Evolutionary conservation across 2,113 vertebrate species (phyloP).

Genomic region (Calyptommatus sinebrachiatus): DNA sequence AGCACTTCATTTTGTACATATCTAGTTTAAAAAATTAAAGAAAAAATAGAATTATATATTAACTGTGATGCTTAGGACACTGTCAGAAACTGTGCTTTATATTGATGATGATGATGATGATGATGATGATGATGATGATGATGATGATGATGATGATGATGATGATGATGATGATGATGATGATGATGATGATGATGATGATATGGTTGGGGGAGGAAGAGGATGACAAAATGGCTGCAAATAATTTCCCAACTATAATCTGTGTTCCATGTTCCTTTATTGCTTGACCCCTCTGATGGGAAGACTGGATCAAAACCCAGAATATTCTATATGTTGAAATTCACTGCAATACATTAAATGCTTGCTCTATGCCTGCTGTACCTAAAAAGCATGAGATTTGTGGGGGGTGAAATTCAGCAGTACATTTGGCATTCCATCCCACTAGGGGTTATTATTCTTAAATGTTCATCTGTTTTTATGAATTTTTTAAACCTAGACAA

Average conservation of each 20-base stretch:
- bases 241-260: slow-evolving; percentile 63
- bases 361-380: slow-evolving; percentile 91
- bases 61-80: slow-evolving; percentile 68
- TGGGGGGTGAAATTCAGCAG: slow-evolving; percentile 89
- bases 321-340: slow-evolving; percentile 76
- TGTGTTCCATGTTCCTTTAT: slow-evolving; percentile 65
- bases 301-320: slow-evolving; percentile 69
- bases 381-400: slow-evolving; percentile 97
- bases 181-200: no score
- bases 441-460: slow-evolving; percentile 91
- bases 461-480: slow-evolving; percentile 98
- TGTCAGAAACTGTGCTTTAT: slow-evolving; percentile 68
- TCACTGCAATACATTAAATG: slow-evolving; percentile 90
- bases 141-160: no score
- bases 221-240: slow-evolving; percentile 53
- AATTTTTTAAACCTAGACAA: slow-evolving; percentile 97
- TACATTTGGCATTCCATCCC: slow-evolving; percentile 91
- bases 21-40: slow-evolving; percentile 56
- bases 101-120: slow-evolving; percentile 56
- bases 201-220: slow-evolving; percentile 29
- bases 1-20: slow-evolving; percentile 74
- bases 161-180: no score
- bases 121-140: no score
- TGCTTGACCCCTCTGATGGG: slow-evolving; percentile 75
- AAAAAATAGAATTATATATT: slow-evolving; percentile 54